Percentiles rank a stretch among this genome's conserved stretches.
phyloP scores from a whole-genome alignment of 2,888 invertebrate species.

The Podabrus alpinus region DNA sequence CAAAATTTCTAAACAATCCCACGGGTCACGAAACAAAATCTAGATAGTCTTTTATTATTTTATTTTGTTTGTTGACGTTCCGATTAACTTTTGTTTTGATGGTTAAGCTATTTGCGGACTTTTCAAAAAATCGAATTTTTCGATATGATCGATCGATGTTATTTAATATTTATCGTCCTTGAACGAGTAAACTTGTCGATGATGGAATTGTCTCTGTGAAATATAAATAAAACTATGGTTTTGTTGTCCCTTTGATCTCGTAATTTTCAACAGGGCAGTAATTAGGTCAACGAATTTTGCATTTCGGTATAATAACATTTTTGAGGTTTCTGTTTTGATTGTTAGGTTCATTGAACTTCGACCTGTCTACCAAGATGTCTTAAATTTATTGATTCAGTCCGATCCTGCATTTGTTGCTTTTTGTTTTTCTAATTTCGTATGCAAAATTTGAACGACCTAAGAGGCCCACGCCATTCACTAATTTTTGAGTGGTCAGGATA shows the following conservation, averaged over 20 bases:
- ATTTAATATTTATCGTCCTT: background rate
- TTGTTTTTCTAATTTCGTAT: background rate
- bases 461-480: background rate
- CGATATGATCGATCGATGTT: background rate
- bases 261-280: conserved; percentile 11
- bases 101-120: background rate
- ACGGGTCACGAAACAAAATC: background rate
- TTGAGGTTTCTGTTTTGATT: conserved; percentile 16
- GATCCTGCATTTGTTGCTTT: background rate
- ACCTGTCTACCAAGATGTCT: conserved; percentile 30
- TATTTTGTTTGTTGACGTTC: background rate
- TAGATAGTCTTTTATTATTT: background rate
- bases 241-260: background rate
- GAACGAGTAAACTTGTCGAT: background rate
- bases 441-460: background rate
- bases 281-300: conserved; percentile 45
- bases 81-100: background rate
- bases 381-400: conserved; percentile 28
- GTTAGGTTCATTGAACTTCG: conserved; percentile 32
- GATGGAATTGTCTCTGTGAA: background rate
- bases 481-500: background rate
- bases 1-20: background rate
- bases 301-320: conserved; percentile 21
- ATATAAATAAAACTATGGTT: background rate
- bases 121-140: background rate